These are phyloP conservation scores for Podarcis raffonei DNA, from an alignment of 2,113 vertebrate genomes.

Conservation along the genomic window DNA sequence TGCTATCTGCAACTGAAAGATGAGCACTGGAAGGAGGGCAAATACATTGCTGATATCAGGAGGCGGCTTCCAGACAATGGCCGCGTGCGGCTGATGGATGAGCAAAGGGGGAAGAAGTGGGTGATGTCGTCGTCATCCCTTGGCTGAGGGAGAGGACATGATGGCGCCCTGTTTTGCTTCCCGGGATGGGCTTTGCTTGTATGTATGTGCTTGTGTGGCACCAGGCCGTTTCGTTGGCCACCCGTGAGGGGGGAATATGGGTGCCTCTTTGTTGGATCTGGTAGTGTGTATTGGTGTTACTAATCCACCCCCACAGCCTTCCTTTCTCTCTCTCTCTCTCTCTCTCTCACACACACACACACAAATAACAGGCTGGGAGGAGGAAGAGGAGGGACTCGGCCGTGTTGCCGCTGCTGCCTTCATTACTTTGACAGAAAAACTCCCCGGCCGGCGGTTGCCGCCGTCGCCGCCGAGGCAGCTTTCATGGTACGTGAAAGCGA, in stretches of 20 bases:
- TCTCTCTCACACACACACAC: not conserved
- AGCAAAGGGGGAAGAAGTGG: not conserved
- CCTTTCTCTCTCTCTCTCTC: not conserved
- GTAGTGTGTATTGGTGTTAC: too few relatives aligned
- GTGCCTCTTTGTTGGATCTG: not conserved
- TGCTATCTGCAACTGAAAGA: not conserved
- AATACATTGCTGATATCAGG: not conserved
- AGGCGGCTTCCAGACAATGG: not conserved
- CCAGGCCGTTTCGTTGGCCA: not conserved
- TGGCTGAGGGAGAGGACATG: slow-evolving; percentile 8
- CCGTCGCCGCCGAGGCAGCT: not conserved
- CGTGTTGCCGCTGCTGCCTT: not conserved
- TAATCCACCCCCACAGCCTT: not conserved
- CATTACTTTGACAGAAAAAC: not conserved
- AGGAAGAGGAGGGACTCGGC: not conserved
- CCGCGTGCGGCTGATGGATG: not conserved
- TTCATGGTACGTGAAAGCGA: not conserved
- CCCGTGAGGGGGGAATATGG: not conserved
- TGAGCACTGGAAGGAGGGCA: not conserved
- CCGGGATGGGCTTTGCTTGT: not conserved
- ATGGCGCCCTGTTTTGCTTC: not conserved
- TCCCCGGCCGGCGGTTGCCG: not conserved
- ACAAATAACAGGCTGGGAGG: not conserved
- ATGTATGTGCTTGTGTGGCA: not conserved
- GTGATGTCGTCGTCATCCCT: not conserved